Percentiles rank a stretch among this genome's conserved stretches.
Conservation (phyloP, 2,113 vertebrate genomes). For the Perca schrenkii region DNA sequence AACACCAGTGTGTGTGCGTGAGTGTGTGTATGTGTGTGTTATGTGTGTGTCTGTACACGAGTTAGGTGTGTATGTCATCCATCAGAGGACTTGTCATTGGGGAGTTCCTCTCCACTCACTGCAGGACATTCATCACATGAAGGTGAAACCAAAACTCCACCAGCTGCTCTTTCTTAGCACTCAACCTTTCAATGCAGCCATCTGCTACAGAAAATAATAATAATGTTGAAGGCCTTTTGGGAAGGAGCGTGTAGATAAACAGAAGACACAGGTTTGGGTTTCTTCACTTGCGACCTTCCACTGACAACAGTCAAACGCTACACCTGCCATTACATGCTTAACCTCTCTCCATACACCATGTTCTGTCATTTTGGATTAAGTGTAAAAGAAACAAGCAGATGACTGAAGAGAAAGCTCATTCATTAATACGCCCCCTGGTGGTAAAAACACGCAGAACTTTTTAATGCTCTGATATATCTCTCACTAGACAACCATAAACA, state of each 20-base stretch:
- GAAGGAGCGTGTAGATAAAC: not conserved
- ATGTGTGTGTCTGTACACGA: not conserved
- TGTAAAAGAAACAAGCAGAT: not conserved
- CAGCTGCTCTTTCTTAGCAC: slow-evolving; percentile 62
- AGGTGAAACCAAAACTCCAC: slow-evolving; percentile 57
- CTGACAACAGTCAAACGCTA: slow-evolving; percentile 11
- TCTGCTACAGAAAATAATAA: slow-evolving; percentile 8
- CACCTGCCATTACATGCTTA: slow-evolving; percentile 26
- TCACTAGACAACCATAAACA: not conserved
- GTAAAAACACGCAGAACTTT: not conserved
- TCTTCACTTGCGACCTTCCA: slow-evolving; percentile 26
- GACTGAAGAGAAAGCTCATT: not conserved
- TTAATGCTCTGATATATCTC: not conserved
- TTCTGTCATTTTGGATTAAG: slow-evolving; percentile 32
- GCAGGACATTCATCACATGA: slow-evolving; percentile 51
- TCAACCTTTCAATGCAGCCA: slow-evolving; percentile 54
- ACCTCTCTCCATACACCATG: not conserved
- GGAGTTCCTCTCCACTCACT: slow-evolving; percentile 38
- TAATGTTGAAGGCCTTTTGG: slow-evolving; percentile 8
- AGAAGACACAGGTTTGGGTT: slow-evolving; percentile 6
- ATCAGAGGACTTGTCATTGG: slow-evolving; percentile 48
- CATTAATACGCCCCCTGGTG: not conserved
- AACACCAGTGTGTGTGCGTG: not conserved
- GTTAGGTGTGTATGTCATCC: slow-evolving; percentile 15
- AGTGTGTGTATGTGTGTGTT: not conserved